Evolutionary conservation across 1,140 invertebrate species (phyloP).

Genomic region (Bombus ignitus): DNA sequence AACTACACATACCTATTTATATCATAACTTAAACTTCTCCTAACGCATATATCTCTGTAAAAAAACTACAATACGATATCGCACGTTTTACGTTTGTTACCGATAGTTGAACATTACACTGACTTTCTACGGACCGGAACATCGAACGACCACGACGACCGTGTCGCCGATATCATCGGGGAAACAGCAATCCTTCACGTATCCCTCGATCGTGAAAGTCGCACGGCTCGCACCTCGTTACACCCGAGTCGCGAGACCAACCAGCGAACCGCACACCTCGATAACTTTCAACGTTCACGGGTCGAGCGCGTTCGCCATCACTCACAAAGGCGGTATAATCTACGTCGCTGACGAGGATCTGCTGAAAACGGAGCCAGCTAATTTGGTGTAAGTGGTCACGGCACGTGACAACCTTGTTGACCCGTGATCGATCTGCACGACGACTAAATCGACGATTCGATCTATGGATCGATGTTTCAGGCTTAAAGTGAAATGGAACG

Average conservation of each 20-base stretch:
- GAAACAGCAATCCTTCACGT: conserved; percentile 63
- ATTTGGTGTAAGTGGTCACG: conserved; percentile 71
- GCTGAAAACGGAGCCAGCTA: conserved; percentile 74
- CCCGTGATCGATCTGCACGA: background rate
- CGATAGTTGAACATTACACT: conserved; percentile 75
- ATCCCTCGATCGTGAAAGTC: conserved; percentile 64
- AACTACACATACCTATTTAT: too few species aligned
- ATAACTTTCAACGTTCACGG: conserved; percentile 70
- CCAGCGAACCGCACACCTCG: conserved; percentile 64
- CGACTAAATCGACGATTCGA: background rate
- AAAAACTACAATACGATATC: too few species aligned
- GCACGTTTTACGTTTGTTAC: background rate
- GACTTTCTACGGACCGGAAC: conserved; percentile 76
- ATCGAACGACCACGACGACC: conserved; percentile 71
- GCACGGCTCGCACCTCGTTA: conserved; percentile 69
- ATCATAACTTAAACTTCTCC: too few species aligned
- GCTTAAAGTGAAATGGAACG: conserved; percentile 82
- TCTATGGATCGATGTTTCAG: conserved; percentile 62
- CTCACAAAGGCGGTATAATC: conserved; percentile 83
- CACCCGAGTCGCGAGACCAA: conserved; percentile 75
- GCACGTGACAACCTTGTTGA: too few species aligned
- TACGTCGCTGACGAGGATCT: conserved; percentile 82
- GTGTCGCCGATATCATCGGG: conserved; percentile 57
- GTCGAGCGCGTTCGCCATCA: conserved; percentile 82
- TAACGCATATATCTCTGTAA: too few species aligned